phyloP scores from a whole-genome alignment of 2,113 vertebrate genomes.

The Myanophis thanlyinensis region DNA sequence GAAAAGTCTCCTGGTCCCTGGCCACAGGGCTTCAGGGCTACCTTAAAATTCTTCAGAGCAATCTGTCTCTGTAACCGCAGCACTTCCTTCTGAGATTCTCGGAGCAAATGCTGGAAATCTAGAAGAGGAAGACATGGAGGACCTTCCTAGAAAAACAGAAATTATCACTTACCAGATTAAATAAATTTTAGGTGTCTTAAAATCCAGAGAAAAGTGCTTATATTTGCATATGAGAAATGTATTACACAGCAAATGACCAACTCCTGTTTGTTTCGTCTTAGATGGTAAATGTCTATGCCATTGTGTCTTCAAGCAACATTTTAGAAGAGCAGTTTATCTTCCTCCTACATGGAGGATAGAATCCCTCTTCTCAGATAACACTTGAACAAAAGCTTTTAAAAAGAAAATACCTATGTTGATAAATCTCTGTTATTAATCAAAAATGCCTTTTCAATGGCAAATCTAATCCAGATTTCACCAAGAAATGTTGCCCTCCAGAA shows the following conservation, averaged over 20 bases:
- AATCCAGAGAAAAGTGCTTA: background rate
- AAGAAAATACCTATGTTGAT: background rate
- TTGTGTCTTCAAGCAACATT: background rate
- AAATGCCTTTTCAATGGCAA: background rate
- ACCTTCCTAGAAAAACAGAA: slow-evolving; percentile 45
- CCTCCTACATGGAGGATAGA: background rate
- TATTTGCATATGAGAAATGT: background rate
- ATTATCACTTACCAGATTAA: background rate
- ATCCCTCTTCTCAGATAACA: background rate
- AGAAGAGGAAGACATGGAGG: slow-evolving; percentile 66
- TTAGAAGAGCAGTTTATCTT: background rate
- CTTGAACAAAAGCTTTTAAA: background rate
- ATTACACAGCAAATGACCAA: background rate
- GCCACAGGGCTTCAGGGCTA: slow-evolving; percentile 37
- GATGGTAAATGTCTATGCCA: background rate
- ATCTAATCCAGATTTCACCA: background rate
- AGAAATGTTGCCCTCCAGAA: background rate
- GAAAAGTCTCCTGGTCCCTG: background rate
- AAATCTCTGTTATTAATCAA: background rate
- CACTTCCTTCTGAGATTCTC: slow-evolving; percentile 93
- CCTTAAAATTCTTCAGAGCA: slow-evolving; percentile 76
- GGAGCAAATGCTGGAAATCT: slow-evolving; percentile 85
- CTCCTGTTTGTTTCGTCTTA: background rate
- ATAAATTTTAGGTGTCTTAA: background rate
- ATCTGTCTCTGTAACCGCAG: slow-evolving; percentile 93